phyloP scores from a whole-genome alignment of 2,888 invertebrate species.

The Nebria brevicollis region DNA sequence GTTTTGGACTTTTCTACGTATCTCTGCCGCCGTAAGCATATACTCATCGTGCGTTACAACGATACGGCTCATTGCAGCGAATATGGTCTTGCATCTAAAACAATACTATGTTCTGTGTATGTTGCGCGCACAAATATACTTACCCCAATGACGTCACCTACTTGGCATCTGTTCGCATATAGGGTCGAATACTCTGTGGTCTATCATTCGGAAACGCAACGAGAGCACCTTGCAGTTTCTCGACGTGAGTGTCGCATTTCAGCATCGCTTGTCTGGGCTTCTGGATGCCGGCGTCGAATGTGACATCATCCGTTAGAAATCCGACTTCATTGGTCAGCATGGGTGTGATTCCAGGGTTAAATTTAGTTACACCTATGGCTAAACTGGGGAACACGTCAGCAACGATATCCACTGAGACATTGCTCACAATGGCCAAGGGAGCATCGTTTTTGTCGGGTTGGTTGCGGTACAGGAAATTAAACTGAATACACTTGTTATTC shows the following conservation, averaged over 20 bases:
- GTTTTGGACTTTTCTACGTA: slow-evolving; percentile 23
- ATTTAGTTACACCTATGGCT: slow-evolving; percentile 52
- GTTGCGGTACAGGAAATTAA: slow-evolving; percentile 53
- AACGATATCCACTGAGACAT: slow-evolving; percentile 47
- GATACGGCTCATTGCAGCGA: slow-evolving; percentile 54
- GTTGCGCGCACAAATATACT: slow-evolving; percentile 25
- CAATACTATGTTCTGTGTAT: slow-evolving; percentile 8
- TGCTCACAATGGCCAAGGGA: slow-evolving; percentile 49
- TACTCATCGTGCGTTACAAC: slow-evolving; percentile 50
- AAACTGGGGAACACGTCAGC: slow-evolving; percentile 45
- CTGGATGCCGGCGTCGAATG: slow-evolving; percentile 53
- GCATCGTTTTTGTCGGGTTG: slow-evolving; percentile 33
- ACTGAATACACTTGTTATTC: slow-evolving; percentile 50
- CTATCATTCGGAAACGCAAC: slow-evolving; percentile 62
- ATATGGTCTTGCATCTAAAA: slow-evolving; percentile 58
- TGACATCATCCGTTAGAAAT: slow-evolving; percentile 55
- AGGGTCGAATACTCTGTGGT: slow-evolving; percentile 55
- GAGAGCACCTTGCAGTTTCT: slow-evolving; percentile 50
- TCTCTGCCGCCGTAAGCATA: slow-evolving; percentile 50
- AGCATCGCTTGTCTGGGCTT: slow-evolving; percentile 54
- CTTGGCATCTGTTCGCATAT: slow-evolving; percentile 50
- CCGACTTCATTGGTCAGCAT: slow-evolving; percentile 58
- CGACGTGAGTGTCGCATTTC: slow-evolving; percentile 28
- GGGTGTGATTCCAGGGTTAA: slow-evolving; percentile 58
- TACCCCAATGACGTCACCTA: slow-evolving; percentile 32